Evolutionary conservation across 2,113 vertebrate genomes (phyloP).

Genomic region (Hymenochirus boettgeri): DNA sequence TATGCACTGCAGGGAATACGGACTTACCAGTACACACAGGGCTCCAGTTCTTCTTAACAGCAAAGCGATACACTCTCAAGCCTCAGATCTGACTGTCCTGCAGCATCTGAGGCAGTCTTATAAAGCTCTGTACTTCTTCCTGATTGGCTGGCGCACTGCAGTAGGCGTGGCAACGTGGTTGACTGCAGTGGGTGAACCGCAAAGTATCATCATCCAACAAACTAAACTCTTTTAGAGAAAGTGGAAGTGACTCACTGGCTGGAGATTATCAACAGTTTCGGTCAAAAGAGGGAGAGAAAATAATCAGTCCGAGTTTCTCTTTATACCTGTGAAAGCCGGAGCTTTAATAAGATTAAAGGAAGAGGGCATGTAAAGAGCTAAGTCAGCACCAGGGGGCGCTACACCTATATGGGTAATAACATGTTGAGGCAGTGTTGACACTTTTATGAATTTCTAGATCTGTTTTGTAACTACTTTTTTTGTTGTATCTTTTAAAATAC

Average conservation of each 20-base stretch:
- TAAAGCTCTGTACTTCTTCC: slow-evolving; percentile 1
- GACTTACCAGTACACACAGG: neutral
- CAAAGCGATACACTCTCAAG: neutral
- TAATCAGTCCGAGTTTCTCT: too few species aligned
- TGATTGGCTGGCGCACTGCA: slow-evolving; percentile 26
- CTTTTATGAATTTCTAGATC: too few species aligned
- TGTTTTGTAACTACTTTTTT: too few species aligned
- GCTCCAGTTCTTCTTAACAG: neutral
- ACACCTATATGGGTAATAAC: too few species aligned
- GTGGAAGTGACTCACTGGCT: slow-evolving; percentile 6
- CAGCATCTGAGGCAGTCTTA: slow-evolving; percentile 16
- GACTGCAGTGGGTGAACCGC: slow-evolving; percentile 10
- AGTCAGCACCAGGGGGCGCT: too few species aligned
- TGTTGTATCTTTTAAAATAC: too few species aligned
- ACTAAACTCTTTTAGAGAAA: slow-evolving; percentile 7
- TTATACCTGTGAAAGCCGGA: too few species aligned
- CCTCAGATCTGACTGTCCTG: slow-evolving; percentile 5
- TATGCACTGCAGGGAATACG: too few species aligned
- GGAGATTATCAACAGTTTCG: slow-evolving; percentile 17
- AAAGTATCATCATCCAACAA: slow-evolving; percentile 18
- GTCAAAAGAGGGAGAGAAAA: too few species aligned
- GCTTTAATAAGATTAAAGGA: too few species aligned
- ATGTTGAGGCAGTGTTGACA: too few species aligned
- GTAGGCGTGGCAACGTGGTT: slow-evolving; percentile 7
- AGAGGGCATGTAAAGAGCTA: too few species aligned